A percentile compares a stretch with the other conserved stretches of the same genome.
Conservation (phyloP, 2,888 invertebrate species). For the Polymixis flavicincta region DNA sequence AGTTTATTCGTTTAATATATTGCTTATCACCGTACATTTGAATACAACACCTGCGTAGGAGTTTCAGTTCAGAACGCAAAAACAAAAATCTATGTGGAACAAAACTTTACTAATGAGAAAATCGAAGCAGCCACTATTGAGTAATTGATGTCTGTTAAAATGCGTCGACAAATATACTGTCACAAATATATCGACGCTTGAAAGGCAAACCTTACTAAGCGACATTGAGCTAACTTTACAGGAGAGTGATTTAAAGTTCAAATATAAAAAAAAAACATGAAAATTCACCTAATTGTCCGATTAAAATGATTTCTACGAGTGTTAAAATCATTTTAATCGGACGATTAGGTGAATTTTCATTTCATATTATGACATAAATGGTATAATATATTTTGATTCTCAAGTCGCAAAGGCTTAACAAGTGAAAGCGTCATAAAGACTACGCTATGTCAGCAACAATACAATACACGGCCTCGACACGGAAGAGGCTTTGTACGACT, state of each 20-base stretch:
- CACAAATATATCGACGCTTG: no score
- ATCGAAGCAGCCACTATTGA: neutral
- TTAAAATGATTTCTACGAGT: no score
- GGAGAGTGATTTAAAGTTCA: no score
- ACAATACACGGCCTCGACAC: slow-evolving; percentile 60
- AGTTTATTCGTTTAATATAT: neutral
- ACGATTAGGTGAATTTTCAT: no score
- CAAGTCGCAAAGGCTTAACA: slow-evolving; percentile 29
- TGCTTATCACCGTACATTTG: neutral
- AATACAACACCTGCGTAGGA: neutral
- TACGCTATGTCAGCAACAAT: slow-evolving; percentile 38
- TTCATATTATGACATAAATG: neutral
- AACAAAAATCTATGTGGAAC: slow-evolving; percentile 10
- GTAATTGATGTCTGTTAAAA: neutral
- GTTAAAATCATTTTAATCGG: no score
- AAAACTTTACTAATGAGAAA: slow-evolving; percentile 2
- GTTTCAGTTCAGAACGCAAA: neutral
- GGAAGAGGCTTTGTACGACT: slow-evolving; percentile 61
- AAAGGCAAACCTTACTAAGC: no score
- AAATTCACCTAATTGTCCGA: no score
- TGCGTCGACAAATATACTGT: slow-evolving; percentile 4
- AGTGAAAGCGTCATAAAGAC: slow-evolving; percentile 36
- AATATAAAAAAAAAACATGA: no score
- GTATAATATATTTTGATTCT: neutral
- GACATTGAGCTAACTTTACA: no score